Evolutionary conservation across 2,888 invertebrate genomes (phyloP), one percentile per base, ranked within the genome.

Genomic region (Quadroppia sp.): DNA sequence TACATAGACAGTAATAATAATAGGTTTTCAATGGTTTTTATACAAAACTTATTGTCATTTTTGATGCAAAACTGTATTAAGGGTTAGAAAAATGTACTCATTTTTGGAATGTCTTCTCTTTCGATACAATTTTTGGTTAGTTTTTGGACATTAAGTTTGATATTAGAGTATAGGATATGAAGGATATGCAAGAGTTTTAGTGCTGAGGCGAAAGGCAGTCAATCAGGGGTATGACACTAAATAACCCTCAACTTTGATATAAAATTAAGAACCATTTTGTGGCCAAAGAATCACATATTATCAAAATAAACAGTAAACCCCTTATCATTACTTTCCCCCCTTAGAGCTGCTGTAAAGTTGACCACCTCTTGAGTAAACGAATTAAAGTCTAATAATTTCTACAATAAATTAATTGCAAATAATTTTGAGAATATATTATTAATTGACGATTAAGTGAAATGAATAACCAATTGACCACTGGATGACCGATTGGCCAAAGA

Each of bases 71-170:
- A 15, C 11, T 15, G 17, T n/a, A 25, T 25, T 6, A 53, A 25
- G 53, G 53, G 53, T 45, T 45, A 25, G 25, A 53, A 11, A 53
- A 53, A 25, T 25, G 53, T 53, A 53, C 25, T 53, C 25, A 53
- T 53, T 25, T 53, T 53, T 53, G 53, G 53, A 53, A 53, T 53
- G 53, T 53, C 53, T 13, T 45, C 6, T 45, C 11, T 45, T 25
- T 53, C 25, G 20, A 50, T 50, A 50, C 20, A 20, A 15, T 2
- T 53, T 53, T 53, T 53, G 9, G 53, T 53, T 53, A 53, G 53
- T 25, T 53, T 53, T 53, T 53, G 53, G 53, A 53, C 53, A 53
- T 20, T 25, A 53, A 53, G 23, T 25, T 53, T 53, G 53, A 53
- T 53, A 53, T 53, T 13, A 23, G 53, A 53, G 53, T 53, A 23